Conservation (phyloP, 2,113 vertebrate genomes). For the Circaetus cinerascens region DNA sequence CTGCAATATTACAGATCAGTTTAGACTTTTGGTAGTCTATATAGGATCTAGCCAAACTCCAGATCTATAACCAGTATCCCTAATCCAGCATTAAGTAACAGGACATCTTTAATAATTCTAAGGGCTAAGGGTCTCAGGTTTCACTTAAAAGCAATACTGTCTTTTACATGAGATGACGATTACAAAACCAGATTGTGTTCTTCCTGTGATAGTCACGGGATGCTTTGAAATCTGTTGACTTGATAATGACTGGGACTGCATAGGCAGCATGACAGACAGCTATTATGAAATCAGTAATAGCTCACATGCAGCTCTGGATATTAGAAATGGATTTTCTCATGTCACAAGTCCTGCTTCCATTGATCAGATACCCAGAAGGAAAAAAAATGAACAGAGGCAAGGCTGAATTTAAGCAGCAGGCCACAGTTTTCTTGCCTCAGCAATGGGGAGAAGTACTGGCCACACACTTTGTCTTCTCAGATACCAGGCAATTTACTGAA, state of each 20-base stretch:
- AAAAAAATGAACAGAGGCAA: background rate
- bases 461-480: background rate
- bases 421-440: background rate
- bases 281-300: background rate
- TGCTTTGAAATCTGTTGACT: background rate
- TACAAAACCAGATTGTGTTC: background rate
- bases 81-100: background rate
- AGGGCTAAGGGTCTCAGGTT: background rate
- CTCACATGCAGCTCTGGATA: background rate
- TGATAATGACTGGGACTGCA: fast-evolving
- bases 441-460: background rate
- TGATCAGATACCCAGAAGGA: background rate
- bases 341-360: background rate
- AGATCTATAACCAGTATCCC: background rate
- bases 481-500: background rate
- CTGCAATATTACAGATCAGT: background rate
- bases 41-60: background rate
- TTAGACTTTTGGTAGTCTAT: background rate
- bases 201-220: background rate
- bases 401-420: background rate
- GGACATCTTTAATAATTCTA: background rate
- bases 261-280: background rate
- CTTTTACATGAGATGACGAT: background rate
- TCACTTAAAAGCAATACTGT: background rate
- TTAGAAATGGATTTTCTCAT: background rate